A percentile compares a stretch with the other conserved stretches of the same genome.
Conservation (phyloP, 2,888 invertebrate species). For the Drosophila mercatorum region DNA sequence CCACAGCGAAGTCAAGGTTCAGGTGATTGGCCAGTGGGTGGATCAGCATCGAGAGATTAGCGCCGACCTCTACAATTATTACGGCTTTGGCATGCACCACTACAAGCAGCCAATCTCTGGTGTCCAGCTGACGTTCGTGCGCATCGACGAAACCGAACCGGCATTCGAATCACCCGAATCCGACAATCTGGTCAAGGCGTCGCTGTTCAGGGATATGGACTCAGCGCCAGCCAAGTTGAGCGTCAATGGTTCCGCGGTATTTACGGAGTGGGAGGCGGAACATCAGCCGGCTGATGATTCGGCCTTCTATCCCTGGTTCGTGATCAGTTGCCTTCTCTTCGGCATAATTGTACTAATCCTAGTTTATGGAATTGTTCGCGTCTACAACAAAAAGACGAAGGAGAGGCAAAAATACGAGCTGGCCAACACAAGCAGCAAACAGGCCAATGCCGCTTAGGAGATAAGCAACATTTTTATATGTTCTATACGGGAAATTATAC, state of each 20-base stretch:
- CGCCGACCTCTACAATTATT: conserved; percentile 81
- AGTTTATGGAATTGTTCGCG: conserved; percentile 68
- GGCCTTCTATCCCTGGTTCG: conserved; percentile 78
- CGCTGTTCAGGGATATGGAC: conserved; percentile 51
- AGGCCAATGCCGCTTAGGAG: conserved; percentile 38
- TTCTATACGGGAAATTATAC: neutral
- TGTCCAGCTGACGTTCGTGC: conserved; percentile 66
- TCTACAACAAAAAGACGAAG: conserved; percentile 60
- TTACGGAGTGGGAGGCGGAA: conserved; percentile 54
- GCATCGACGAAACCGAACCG: conserved; percentile 80
- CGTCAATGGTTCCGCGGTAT: conserved; percentile 25
- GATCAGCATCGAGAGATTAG: conserved; percentile 76
- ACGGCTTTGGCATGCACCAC: conserved; percentile 74
- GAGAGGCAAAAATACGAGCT: conserved; percentile 74
- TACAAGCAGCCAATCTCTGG: conserved; percentile 65
- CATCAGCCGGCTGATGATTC: conserved; percentile 47
- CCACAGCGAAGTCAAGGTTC: conserved; percentile 73
- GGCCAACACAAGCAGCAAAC: conserved; percentile 57
- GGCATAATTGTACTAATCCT: conserved; percentile 59
- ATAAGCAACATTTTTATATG: neutral
- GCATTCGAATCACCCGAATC: conserved; percentile 76
- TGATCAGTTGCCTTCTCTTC: conserved; percentile 65
- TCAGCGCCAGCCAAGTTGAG: conserved; percentile 40
- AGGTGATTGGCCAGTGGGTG: conserved; percentile 82
- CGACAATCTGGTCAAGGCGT: conserved; percentile 63